Evolutionary conservation across 2,888 invertebrate species (phyloP).

Genomic region (Rotaria magnacalcarata): DNA sequence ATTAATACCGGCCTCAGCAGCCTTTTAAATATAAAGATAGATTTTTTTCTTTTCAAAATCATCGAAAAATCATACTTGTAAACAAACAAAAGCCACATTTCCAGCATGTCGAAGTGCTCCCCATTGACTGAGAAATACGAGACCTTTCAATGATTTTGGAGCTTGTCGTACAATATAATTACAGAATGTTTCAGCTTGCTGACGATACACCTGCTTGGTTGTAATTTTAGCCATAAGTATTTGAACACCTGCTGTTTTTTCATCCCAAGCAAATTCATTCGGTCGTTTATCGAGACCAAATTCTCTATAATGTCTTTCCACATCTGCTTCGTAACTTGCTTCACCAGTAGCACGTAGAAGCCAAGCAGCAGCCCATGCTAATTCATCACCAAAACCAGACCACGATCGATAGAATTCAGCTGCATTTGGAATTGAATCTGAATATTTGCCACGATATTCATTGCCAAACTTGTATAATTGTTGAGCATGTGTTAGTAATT

Average conservation of each 20-base stretch:
- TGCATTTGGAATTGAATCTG: conserved; percentile 62
- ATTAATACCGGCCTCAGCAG: conserved; percentile 51
- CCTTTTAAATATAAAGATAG: conserved; percentile 44
- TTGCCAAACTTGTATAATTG: conserved; percentile 63
- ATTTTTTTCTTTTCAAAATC: neutral
- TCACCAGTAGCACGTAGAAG: conserved; percentile 51
- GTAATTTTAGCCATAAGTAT: conserved; percentile 49
- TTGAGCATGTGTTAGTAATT: conserved; percentile 61
- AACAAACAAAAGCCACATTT: conserved; percentile 36
- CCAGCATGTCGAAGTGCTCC: conserved; percentile 53
- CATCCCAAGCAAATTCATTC: conserved; percentile 54
- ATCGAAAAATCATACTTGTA: neutral
- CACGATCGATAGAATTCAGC: conserved; percentile 60
- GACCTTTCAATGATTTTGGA: conserved; percentile 52
- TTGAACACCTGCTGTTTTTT: conserved; percentile 51
- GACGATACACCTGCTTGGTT: conserved; percentile 48
- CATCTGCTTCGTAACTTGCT: conserved; percentile 49
- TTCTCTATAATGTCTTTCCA: conserved; percentile 48
- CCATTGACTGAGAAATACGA: conserved; percentile 53
- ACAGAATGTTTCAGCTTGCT: conserved; percentile 49
- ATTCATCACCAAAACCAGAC: conserved; percentile 51
- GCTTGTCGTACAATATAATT: conserved; percentile 45
- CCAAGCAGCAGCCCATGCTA: conserved; percentile 53
- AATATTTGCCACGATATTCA: conserved; percentile 62
- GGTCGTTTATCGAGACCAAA: conserved; percentile 47